phyloP scores from a whole-genome alignment of 2,888 invertebrate species.

The Ophion ellenae region DNA sequence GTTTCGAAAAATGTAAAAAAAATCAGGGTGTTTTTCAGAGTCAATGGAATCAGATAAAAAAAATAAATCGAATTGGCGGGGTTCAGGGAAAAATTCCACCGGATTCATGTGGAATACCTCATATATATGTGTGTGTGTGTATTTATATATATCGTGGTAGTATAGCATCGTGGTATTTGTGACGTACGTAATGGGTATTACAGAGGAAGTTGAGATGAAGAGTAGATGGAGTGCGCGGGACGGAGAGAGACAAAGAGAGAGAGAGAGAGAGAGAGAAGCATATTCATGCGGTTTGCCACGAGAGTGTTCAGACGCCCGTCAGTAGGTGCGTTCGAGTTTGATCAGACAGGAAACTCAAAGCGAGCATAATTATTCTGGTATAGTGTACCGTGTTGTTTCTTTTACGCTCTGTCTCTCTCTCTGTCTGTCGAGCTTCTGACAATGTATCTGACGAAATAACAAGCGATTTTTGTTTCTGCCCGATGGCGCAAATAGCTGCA shows the following conservation, averaged over 20 bases:
- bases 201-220: slow-evolving; percentile 29
- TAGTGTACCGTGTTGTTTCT: slow-evolving; percentile 4
- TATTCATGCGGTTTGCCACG: slow-evolving; percentile 46
- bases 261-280: slow-evolving; percentile 35
- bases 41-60: too few relatives aligned
- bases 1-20: too few relatives aligned
- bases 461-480: not conserved
- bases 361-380: slow-evolving; percentile 60
- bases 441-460: not conserved
- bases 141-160: not conserved
- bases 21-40: too few relatives aligned
- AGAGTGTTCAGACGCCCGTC: slow-evolving; percentile 57
- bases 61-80: too few relatives aligned
- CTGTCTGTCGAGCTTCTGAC: not conserved
- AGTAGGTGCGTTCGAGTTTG: slow-evolving; percentile 62
- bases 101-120: too few relatives aligned
- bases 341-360: slow-evolving; percentile 63
- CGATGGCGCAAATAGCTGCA: not conserved
- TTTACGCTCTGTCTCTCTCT: slow-evolving; percentile 1
- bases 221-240: slow-evolving; percentile 8
- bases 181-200: slow-evolving; percentile 30
- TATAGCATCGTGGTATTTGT: slow-evolving; percentile 26
- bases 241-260: not conserved
- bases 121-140: not conserved
- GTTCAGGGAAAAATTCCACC: too few relatives aligned